Evolutionary conservation across 2,888 invertebrate genomes (phyloP).

Genomic region (Ormyrus nitidulus): DNA sequence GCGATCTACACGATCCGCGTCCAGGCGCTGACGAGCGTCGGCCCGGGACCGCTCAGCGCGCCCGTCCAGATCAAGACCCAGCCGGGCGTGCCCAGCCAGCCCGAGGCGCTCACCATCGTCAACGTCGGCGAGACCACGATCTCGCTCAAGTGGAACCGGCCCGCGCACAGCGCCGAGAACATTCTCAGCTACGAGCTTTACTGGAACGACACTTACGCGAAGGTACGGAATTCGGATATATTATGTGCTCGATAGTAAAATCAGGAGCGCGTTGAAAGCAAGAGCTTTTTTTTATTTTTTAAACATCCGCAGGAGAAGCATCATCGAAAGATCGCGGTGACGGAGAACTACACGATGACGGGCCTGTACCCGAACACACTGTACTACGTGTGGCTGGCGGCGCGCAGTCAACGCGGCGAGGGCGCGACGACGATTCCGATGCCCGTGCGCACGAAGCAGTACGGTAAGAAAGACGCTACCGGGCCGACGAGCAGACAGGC

Average conservation of each 20-base stretch:
- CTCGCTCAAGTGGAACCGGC: constrained; percentile 94
- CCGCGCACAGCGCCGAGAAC: constrained; percentile 93
- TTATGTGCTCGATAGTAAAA: too few relatives aligned
- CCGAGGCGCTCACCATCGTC: constrained; percentile 90
- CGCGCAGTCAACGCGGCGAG: constrained; percentile 93
- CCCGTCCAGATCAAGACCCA: constrained; percentile 99
- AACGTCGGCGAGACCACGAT: constrained; percentile 94
- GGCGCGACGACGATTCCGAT: constrained; percentile 97
- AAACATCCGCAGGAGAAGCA: constrained; percentile 81
- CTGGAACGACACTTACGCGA: constrained; percentile 97
- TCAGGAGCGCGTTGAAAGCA: too few relatives aligned
- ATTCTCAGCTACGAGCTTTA: constrained; percentile 97
- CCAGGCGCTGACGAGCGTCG: constrained; percentile 94
- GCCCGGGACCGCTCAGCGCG: constrained; percentile 94
- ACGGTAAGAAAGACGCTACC: constrained; percentile 85
- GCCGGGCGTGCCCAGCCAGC: constrained; percentile 98
- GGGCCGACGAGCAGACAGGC: not conserved
- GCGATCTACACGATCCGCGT: constrained; percentile 96
- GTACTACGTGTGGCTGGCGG: constrained; percentile 98
- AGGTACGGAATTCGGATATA: constrained; percentile 74
- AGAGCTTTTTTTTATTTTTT: constrained; percentile 16
- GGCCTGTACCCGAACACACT: constrained; percentile 96
- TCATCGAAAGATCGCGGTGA: constrained; percentile 88
- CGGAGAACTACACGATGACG: constrained; percentile 90
- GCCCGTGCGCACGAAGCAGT: constrained; percentile 96